Base-by-base conservation (phyloP, 1,140 invertebrate species). In the Calliphora vicina region DNA sequence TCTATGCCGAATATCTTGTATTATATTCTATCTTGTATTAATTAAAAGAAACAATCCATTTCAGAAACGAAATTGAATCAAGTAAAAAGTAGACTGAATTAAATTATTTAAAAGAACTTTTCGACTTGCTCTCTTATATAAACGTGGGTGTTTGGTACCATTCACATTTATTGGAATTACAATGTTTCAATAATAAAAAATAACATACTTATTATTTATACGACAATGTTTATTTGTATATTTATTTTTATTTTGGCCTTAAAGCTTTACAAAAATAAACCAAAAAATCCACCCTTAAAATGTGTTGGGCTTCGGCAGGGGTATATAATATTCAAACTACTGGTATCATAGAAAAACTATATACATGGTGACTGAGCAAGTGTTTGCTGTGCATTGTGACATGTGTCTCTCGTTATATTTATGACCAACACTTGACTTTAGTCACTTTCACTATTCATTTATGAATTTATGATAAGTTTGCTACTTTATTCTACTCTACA, bases 341-440 rank as follows among this genome's bases (percentile, higher is more conserved):
- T 35, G 35, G 5, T 35, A 35, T 35, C 35, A 35, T 35, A 8
- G 35, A 35, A 35, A 35, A 35, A 35, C 35, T 57, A 25, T n/a
- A n/a, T n/a, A n/a, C n/a, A n/a, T n/a, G n/a, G n/a, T n/a, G n/a
- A n/a, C n/a, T n/a, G n/a, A n/a, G n/a, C n/a, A n/a, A 29, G 73
- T 42, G 29, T 76, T 35, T 35, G 73, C 13, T 76, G n/a, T n/a
- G n/a, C 35, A 43, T 43, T 78, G 81, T 57, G 83, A 84, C 83
- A 84, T 84, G 83, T 84, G 83, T 82, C 83, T 73, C 81, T 82
- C 81, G 81, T 84, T 84, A 84, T 84, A 84, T 84, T 84, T 84
- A 84, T 84, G 83, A 81, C 83, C 81, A 84, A 67, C 83, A 82
- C 83, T 84, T 84, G 83, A 84, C 83, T 84, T 84, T 84, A 84